Percentiles rank a stretch among this genome's conserved stretches.
Evolutionary conservation across 2,113 vertebrate species (phyloP).

Genomic region (Cariama cristata): DNA sequence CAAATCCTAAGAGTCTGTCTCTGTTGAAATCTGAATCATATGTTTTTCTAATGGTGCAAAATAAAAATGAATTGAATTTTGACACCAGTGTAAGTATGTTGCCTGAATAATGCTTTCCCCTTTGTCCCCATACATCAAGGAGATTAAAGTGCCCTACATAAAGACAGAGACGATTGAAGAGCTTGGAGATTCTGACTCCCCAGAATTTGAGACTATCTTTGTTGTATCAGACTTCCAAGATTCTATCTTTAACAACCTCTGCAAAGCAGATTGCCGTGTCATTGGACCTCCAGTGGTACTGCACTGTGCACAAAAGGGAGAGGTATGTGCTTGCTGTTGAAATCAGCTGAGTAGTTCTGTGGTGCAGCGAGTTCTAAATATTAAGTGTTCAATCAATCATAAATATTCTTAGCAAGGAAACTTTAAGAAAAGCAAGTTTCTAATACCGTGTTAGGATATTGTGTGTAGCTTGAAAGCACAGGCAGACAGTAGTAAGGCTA

Average conservation of each 20-base stretch:
- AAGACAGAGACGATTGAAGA: slow-evolving; percentile 84
- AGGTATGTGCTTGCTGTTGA: slow-evolving; percentile 75
- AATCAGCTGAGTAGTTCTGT: background rate
- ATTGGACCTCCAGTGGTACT: slow-evolving; percentile 91
- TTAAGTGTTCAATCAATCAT: background rate
- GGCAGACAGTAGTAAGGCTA: background rate
- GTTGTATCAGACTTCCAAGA: slow-evolving; percentile 88
- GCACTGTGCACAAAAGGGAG: slow-evolving; percentile 85
- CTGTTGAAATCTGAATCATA: background rate
- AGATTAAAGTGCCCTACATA: slow-evolving; percentile 86
- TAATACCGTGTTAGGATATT: background rate
- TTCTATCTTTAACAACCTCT: slow-evolving; percentile 83
- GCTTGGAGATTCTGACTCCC: slow-evolving; percentile 84
- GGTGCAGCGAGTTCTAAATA: background rate
- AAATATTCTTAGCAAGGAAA: background rate
- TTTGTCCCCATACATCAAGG: slow-evolving; percentile 74
- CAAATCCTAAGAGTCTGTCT: background rate
- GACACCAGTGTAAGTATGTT: background rate
- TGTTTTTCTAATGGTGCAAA: background rate
- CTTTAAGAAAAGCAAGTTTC: background rate
- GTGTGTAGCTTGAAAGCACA: background rate
- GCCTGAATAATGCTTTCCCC: slow-evolving; percentile 20
- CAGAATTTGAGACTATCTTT: slow-evolving; percentile 90
- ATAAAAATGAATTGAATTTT: background rate
- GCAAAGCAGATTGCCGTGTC: slow-evolving; percentile 88